Percentiles rank a stretch among this genome's conserved stretches.
These are phyloP conservation scores for Agriopis marginaria DNA, from an alignment of 2,888 invertebrate species.

Conservation along the genomic window DNA sequence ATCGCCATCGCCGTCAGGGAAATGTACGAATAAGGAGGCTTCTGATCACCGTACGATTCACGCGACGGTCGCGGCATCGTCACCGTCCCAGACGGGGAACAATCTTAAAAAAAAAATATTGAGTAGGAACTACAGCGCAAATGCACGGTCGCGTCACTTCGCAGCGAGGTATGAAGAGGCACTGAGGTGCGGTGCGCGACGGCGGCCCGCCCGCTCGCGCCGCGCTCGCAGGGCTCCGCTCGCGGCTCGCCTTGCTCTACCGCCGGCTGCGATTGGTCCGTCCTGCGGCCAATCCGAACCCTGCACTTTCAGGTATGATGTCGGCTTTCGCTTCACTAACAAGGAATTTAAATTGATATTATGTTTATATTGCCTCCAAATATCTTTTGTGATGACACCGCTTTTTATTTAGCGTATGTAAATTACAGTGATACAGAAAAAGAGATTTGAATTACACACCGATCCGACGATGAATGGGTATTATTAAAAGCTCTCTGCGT, in stretches of 20 bases:
- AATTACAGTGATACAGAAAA: conserved; percentile 84
- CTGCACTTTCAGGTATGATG: conserved; percentile 80
- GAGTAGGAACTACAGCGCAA: conserved; percentile 60
- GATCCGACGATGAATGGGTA: conserved; percentile 76
- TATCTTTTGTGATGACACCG: conserved; percentile 87
- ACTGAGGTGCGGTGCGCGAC: conserved; percentile 75
- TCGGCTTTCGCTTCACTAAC: conserved; percentile 86
- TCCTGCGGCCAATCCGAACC: conserved; percentile 62
- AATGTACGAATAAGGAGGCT: conserved; percentile 99
- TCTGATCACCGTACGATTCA: conserved; percentile 98
- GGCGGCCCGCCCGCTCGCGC: conserved; percentile 61
- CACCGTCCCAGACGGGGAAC: conserved; percentile 60
- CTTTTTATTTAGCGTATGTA: conserved; percentile 86
- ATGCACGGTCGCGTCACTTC: conserved; percentile 74
- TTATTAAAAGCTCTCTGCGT: conserved; percentile 73
- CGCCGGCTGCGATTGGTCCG: conserved; percentile 62
- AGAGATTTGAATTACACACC: conserved; percentile 84
- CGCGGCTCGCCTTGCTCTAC: conserved; percentile 35
- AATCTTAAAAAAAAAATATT: conserved; percentile 42
- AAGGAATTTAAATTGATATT: conserved; percentile 87
- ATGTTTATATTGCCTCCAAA: conserved; percentile 87
- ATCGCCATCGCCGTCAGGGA: conserved; percentile 99
- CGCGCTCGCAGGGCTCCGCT: conserved; percentile 56
- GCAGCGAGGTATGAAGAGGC: conserved; percentile 74
- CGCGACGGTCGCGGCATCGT: conserved; percentile 98